Evolutionary conservation across 2,888 invertebrate genomes (phyloP).

Genomic region (Malthinus seriepunctatus): DNA sequence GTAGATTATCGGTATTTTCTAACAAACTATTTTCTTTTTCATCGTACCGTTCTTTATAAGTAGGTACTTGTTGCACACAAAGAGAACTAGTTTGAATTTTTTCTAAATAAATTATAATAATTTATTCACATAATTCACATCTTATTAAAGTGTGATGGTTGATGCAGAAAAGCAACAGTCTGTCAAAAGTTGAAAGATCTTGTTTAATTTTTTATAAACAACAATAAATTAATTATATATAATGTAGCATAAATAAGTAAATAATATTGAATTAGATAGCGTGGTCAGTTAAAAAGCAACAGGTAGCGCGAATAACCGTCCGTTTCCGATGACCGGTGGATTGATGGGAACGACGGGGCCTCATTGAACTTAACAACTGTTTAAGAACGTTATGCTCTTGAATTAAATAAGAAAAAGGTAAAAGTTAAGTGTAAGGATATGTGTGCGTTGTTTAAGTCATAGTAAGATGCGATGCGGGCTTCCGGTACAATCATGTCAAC

Average conservation of each 20-base stretch:
- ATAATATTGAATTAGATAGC: constrained; percentile 25
- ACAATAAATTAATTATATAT: constrained; percentile 22
- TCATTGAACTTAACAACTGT: constrained; percentile 12
- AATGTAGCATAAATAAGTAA: constrained; percentile 26
- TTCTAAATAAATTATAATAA: too few species aligned
- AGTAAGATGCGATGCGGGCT: constrained; percentile 21
- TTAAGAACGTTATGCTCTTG: not conserved
- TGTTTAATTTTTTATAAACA: too few species aligned
- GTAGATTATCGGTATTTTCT: too few species aligned
- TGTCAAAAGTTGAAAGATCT: constrained; percentile 2
- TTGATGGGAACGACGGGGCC: constrained; percentile 20
- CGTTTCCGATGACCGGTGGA: constrained; percentile 21
- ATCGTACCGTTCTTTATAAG: too few species aligned
- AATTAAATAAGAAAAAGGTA: not conserved
- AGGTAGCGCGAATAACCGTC: constrained; percentile 19
- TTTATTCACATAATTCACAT: too few species aligned
- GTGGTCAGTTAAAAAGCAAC: constrained; percentile 19
- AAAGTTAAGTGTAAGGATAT: constrained; percentile 8
- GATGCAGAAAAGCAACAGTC: not conserved
- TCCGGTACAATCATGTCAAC: constrained; percentile 14
- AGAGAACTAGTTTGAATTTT: too few species aligned
- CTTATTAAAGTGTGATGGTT: not conserved
- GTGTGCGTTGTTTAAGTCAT: not conserved
- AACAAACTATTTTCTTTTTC: too few species aligned
- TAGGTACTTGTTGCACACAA: too few species aligned